Conservation (phyloP, 2,113 vertebrate genomes). For the Laticauda colubrina region DNA sequence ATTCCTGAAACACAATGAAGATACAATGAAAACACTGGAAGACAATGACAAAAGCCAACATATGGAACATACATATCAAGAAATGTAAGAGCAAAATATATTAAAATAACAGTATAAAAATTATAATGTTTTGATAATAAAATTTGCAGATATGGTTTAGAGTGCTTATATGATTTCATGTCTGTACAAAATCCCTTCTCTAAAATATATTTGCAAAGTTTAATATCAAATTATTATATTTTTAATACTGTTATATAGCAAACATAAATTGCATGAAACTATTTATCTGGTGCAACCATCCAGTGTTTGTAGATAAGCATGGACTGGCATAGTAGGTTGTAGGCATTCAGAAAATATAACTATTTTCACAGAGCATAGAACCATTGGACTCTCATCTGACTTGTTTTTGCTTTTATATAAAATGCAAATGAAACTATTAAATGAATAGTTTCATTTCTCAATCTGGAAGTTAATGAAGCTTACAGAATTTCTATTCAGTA, state of each 20-base stretch:
- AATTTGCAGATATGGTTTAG: neutral
- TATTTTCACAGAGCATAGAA: neutral
- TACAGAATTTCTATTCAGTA: neutral
- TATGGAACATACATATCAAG: constrained; percentile 12
- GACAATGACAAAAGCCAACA: neutral
- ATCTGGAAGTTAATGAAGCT: neutral
- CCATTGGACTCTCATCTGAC: neutral
- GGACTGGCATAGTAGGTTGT: neutral
- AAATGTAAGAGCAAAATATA: neutral
- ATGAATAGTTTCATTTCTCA: neutral
- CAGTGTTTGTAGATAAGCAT: neutral
- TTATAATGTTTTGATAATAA: constrained; percentile 33
- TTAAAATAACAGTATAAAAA: constrained; percentile 16
- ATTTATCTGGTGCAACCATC: neutral
- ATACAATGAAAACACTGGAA: too few species aligned
- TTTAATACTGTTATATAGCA: constrained; percentile 19
- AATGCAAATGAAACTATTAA: neutral
- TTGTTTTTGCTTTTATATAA: neutral
- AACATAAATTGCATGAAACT: neutral
- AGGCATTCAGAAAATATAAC: neutral
- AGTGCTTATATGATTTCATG: constrained; percentile 35
- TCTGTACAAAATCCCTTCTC: constrained; percentile 38
- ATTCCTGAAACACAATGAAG: neutral
- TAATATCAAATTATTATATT: constrained; percentile 34
- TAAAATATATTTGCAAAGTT: neutral